Percentiles rank a stretch among this genome's conserved stretches.
Evolutionary conservation across 2,797 vertebrate species (phyloP).

Genomic region (Crenichthys baileyi): DNA sequence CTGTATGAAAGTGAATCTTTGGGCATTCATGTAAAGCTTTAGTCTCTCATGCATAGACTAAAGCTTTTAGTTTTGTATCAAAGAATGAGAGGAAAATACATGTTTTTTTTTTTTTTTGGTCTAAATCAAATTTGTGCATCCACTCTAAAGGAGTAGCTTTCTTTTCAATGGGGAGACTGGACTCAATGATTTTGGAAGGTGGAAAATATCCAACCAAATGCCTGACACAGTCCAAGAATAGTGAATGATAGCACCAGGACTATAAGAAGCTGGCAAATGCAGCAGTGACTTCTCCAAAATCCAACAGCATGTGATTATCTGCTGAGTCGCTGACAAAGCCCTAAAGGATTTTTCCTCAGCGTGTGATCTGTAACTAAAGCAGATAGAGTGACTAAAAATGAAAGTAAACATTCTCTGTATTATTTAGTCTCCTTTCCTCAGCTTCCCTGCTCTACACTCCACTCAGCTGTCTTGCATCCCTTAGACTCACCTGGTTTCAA

Average conservation of each 20-base stretch:
- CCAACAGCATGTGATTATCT: neutral
- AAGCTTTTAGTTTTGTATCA: neutral
- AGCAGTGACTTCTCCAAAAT: neutral
- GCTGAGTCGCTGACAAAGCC: neutral
- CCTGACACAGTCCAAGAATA: neutral
- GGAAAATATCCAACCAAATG: neutral
- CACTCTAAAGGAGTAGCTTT: neutral
- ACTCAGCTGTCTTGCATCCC: neutral
- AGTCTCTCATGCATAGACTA: neutral
- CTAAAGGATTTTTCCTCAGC: neutral
- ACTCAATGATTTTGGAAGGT: neutral
- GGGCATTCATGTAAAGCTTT: neutral
- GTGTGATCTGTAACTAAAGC: neutral
- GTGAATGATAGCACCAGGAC: neutral
- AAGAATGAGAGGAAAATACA: neutral
- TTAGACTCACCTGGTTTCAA: neutral
- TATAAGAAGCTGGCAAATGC: neutral
- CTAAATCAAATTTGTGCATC: neutral
- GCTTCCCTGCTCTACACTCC: neutral
- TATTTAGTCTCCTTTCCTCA: neutral
- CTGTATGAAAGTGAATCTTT: too few species aligned
- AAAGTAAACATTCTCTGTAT: neutral
- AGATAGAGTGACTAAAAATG: neutral
- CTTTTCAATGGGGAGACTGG: neutral
- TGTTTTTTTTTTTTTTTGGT: neutral